Evolutionary conservation across 2,888 invertebrate genomes (phyloP).

Genomic region (Elaeidobius kamerunicus): DNA sequence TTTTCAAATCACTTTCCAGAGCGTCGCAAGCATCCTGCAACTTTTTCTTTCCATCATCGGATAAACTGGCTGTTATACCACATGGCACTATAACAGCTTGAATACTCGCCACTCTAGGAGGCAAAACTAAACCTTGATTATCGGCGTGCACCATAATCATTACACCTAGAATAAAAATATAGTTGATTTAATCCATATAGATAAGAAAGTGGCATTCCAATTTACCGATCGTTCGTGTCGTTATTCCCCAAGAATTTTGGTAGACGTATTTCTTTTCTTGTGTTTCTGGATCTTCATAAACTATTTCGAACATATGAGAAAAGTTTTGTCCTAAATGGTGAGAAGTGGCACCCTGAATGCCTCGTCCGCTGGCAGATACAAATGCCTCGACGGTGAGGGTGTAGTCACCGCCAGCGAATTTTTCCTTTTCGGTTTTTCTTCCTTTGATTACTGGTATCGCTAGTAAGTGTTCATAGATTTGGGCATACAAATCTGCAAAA

Average conservation of each 20-base stretch:
- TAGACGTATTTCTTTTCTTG: constrained; percentile 85
- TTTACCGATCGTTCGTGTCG: constrained; percentile 89
- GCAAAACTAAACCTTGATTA: constrained; percentile 92
- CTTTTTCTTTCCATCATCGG: constrained; percentile 64
- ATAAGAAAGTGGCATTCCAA: too few species aligned
- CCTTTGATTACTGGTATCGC: constrained; percentile 97
- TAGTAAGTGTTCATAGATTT: constrained; percentile 84
- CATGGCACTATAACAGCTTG: constrained; percentile 94
- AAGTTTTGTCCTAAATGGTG: constrained; percentile 99
- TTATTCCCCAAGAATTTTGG: constrained; percentile 99
- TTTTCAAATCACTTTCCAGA: constrained; percentile 62
- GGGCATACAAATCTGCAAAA: constrained; percentile 75
- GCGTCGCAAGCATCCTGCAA: constrained; percentile 68
- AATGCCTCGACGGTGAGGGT: constrained; percentile 97
- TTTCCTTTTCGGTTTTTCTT: constrained; percentile 97
- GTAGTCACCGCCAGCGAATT: constrained; percentile 97
- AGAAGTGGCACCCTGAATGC: constrained; percentile 95
- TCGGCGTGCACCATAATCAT: constrained; percentile 95
- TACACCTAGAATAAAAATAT: constrained; percentile 57
- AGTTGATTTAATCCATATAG: neutral
- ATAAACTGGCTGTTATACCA: constrained; percentile 83
- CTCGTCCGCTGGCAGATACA: constrained; percentile 89
- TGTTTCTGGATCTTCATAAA: constrained; percentile 89
- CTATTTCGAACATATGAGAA: constrained; percentile 98
- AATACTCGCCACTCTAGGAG: constrained; percentile 84